Conservation (phyloP, 2,888 invertebrate genomes). For the Eretmocerus hayati region DNA sequence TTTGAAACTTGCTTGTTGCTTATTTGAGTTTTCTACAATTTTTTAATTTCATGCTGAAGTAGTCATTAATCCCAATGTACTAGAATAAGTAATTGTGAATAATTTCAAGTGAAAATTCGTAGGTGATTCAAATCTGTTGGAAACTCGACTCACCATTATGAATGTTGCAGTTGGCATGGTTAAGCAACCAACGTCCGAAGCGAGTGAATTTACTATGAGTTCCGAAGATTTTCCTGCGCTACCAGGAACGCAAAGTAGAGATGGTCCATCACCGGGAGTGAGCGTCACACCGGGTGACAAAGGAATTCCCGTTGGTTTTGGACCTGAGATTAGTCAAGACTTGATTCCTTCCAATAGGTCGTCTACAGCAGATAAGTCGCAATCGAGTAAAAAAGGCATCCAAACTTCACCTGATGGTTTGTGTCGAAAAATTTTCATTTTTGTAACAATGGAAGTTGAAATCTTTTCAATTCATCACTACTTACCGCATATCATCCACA, state of each 20-base stretch:
- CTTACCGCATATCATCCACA: no score
- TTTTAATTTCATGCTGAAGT: no score
- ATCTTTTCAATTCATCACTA: background rate
- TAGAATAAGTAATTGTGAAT: no score
- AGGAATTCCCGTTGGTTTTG: slow-evolving; percentile 45
- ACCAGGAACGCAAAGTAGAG: slow-evolving; percentile 80
- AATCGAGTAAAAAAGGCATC: slow-evolving; percentile 68
- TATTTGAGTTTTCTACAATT: no score
- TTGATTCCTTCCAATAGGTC: slow-evolving; percentile 43
- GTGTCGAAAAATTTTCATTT: slow-evolving; percentile 4
- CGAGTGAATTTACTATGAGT: slow-evolving; percentile 94
- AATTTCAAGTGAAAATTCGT: no score
- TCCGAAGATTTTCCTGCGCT: slow-evolving; percentile 99
- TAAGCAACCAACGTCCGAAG: slow-evolving; percentile 86
- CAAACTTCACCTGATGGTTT: slow-evolving; percentile 91
- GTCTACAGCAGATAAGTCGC: slow-evolving; percentile 42
- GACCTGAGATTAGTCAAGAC: slow-evolving; percentile 45
- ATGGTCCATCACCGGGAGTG: slow-evolving; percentile 61
- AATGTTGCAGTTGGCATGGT: slow-evolving; percentile 82
- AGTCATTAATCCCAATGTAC: no score
- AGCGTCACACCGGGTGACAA: slow-evolving; percentile 46
- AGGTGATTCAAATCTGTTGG: no score
- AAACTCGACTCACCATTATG: no score
- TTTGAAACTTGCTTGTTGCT: no score
- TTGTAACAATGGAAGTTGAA: background rate